Conservation (phyloP, 2,888 invertebrate species). For the Caradrina kadenii region DNA sequence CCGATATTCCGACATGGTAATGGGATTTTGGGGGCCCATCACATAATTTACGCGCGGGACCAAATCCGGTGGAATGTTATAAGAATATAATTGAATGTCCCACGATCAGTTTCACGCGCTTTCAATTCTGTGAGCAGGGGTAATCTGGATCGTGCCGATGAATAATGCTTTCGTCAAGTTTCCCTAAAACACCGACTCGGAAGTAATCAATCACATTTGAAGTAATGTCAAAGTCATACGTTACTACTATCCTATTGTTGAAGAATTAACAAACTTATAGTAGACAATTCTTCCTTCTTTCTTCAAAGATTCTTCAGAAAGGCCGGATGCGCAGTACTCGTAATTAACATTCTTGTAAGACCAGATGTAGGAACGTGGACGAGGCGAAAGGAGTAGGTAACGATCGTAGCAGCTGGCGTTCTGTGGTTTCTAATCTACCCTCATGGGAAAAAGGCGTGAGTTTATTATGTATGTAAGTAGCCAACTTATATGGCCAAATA, state of each 20-base stretch:
- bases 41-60: constrained; percentile 70
- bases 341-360: too few species aligned
- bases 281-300: background rate
- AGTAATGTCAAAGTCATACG: constrained; percentile 11
- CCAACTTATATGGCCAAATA: too few species aligned
- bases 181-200: constrained; percentile 11
- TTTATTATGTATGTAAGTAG: too few species aligned
- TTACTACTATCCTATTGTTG: constrained; percentile 15
- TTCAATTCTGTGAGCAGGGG: constrained; percentile 53
- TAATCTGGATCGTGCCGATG: constrained; percentile 42
- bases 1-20: constrained; percentile 69
- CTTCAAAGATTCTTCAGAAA: too few species aligned
- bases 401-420: too few species aligned
- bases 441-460: too few species aligned
- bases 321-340: too few species aligned
- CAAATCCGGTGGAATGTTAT: constrained; percentile 70
- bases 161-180: constrained; percentile 46
- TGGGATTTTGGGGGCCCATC: constrained; percentile 59
- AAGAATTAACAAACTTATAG: background rate
- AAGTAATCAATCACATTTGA: constrained; percentile 41
- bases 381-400: too few species aligned
- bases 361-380: too few species aligned
- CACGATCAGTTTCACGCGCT: constrained; percentile 52
- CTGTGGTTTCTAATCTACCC: too few species aligned
- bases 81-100: constrained; percentile 75